Evolutionary conservation across 2,888 invertebrate genomes (phyloP).

Genomic region (Incurvaria masculella): DNA sequence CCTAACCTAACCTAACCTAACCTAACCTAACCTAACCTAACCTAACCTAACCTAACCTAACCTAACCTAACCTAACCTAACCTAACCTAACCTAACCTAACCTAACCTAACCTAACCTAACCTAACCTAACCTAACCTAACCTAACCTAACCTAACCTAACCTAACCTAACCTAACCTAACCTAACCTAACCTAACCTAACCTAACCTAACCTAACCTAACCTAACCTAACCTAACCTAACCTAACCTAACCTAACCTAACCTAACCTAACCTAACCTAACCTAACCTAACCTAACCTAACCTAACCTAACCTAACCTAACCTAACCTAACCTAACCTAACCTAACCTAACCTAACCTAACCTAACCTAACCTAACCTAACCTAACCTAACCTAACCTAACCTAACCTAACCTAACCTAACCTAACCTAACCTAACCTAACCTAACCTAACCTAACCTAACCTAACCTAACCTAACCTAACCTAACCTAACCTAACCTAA

Average conservation of each 20-base stretch:
- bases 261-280: constrained; percentile 12
- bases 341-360: constrained; percentile 14
- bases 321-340: constrained; percentile 8
- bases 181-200: constrained; percentile 14
- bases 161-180: constrained; percentile 15
- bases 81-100: constrained; percentile 19
- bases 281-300: constrained; percentile 15
- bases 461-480: too few relatives aligned
- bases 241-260: constrained; percentile 11
- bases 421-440: constrained; percentile 10
- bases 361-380: constrained; percentile 13
- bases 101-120: constrained; percentile 19
- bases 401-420: constrained; percentile 12
- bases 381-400: constrained; percentile 14
- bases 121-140: constrained; percentile 16
- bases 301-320: constrained; percentile 14
- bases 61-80: constrained; percentile 19
- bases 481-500: too few relatives aligned
- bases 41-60: constrained; percentile 19
- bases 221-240: constrained; percentile 13
- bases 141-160: constrained; percentile 13
- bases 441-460: constrained; percentile 6
- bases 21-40: constrained; percentile 19
- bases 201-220: constrained; percentile 13
- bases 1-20: constrained; percentile 13